A percentile compares a stretch with the other conserved stretches of the same genome.
These are phyloP conservation scores for Callorhinus ursinus DNA, from an alignment of 2,113 vertebrate species.

Conservation along the genomic window DNA sequence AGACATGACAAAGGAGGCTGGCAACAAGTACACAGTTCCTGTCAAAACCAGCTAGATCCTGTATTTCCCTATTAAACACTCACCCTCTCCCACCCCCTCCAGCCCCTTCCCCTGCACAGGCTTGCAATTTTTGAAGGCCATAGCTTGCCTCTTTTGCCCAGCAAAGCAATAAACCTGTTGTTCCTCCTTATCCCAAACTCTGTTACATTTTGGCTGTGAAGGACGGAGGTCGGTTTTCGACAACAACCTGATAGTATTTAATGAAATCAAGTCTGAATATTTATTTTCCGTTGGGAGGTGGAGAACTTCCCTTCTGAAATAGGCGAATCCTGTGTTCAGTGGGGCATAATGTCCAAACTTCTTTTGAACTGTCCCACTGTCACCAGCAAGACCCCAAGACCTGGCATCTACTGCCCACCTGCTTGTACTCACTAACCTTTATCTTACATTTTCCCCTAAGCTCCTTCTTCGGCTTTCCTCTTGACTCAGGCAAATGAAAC, in stretches of 20 bases:
- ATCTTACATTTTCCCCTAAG: neutral
- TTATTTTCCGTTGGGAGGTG: neutral
- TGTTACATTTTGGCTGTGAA: neutral
- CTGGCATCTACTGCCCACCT: neutral
- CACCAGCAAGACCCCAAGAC: neutral
- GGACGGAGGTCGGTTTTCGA: neutral
- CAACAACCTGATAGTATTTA: neutral
- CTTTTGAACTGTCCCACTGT: neutral
- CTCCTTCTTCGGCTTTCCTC: neutral
- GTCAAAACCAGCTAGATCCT: neutral
- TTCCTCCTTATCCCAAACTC: neutral
- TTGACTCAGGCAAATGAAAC: neutral
- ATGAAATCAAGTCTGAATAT: conserved; percentile 12
- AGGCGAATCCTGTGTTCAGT: neutral
- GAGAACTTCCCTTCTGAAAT: neutral
- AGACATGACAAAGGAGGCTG: neutral
- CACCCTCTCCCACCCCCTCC: neutral
- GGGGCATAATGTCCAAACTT: neutral
- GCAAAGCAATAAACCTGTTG: neutral
- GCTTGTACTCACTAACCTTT: neutral
- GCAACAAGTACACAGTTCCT: neutral
- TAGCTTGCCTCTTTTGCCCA: neutral
- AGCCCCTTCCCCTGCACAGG: neutral
- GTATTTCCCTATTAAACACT: neutral
- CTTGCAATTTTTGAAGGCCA: neutral